phyloP scores from a whole-genome alignment of 2,888 invertebrate genomes.

The Eupithecia tripunctaria region DNA sequence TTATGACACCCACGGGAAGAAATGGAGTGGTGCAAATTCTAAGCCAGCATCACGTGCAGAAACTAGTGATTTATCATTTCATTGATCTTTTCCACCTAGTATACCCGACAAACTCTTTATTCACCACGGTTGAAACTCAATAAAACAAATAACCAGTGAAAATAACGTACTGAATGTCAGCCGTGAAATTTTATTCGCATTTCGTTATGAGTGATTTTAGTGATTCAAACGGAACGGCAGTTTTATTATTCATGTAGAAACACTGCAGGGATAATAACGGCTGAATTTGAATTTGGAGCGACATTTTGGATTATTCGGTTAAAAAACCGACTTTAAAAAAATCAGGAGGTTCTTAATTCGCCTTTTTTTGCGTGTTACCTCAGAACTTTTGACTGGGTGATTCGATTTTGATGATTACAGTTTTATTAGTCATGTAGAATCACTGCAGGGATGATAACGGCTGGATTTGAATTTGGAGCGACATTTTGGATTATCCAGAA shows the following conservation, averaged over 20 bases:
- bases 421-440: slow-evolving; percentile 5
- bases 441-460: neutral
- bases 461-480: neutral
- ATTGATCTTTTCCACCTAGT: neutral
- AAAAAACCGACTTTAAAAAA: too few species aligned
- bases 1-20: too few species aligned
- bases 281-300: neutral
- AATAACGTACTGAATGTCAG: slow-evolving; percentile 17
- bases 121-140: neutral
- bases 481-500: neutral
- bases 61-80: too few species aligned
- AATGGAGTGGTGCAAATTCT: too few species aligned
- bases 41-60: too few species aligned
- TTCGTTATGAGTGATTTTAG: slow-evolving; percentile 28
- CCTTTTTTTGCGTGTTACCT: too few species aligned
- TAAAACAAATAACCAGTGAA: slow-evolving; percentile 2
- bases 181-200: slow-evolving; percentile 35
- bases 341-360: too few species aligned
- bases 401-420: too few species aligned
- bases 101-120: neutral
- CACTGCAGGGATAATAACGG: neutral
- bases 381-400: too few species aligned
- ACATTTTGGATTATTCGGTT: neutral
- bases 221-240: slow-evolving; percentile 16
- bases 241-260: slow-evolving; percentile 6